Percentiles rank a stretch among this genome's conserved stretches.
Evolutionary conservation across 2,113 vertebrate genomes (phyloP).

Genomic region (Mustelus asterias): DNA sequence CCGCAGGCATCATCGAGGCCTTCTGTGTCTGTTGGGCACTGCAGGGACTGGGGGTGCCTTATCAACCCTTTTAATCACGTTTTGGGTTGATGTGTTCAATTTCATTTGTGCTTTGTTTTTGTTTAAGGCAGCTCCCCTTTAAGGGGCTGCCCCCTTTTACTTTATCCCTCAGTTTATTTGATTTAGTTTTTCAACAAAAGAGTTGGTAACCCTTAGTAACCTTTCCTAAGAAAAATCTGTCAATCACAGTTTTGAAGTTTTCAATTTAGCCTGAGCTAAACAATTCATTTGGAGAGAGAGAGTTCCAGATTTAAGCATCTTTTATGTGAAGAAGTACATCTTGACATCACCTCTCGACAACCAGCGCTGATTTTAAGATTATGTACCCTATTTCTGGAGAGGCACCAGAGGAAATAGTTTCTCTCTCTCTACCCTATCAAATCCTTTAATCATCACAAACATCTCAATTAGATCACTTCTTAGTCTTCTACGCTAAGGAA

Average conservation of each 20-base stretch:
- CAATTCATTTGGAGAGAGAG: neutral
- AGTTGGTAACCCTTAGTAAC: neutral
- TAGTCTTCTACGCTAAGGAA: neutral
- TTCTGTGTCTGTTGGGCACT: too few species aligned
- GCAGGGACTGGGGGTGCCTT: too few species aligned
- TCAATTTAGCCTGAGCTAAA: neutral
- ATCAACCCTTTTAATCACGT: too few species aligned
- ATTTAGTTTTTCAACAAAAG: too few species aligned
- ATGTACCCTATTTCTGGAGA: neutral
- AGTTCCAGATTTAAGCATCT: neutral
- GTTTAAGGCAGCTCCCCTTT: too few species aligned
- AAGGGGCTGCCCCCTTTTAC: too few species aligned
- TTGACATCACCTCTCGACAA: neutral
- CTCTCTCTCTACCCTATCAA: neutral
- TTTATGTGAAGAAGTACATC: neutral
- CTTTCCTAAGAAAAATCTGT: neutral
- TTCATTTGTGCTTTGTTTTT: too few species aligned
- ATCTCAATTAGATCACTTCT: neutral
- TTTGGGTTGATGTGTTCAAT: too few species aligned
- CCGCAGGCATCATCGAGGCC: too few species aligned
- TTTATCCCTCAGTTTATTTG: too few species aligned
- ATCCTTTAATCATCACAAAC: neutral
- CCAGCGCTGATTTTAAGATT: neutral
- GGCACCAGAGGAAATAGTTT: neutral
- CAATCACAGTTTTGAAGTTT: neutral